Evolutionary conservation across 1,140 invertebrate genomes (phyloP).

Genomic region (Monomorium pharaonis): DNA sequence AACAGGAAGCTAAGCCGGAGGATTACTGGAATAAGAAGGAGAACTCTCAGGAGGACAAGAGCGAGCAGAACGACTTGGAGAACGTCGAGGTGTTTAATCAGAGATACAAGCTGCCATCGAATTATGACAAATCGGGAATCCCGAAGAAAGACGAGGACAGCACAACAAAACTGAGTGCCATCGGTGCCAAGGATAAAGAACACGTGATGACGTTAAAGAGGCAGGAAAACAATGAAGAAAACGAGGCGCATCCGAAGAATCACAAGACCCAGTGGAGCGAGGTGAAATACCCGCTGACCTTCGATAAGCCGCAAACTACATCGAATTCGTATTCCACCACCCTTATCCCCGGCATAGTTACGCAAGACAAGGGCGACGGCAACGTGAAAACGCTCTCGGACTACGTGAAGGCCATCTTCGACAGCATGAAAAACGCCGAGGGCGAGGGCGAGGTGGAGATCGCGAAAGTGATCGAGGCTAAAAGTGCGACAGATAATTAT

Average conservation of each 20-base stretch:
- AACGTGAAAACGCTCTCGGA: constrained; percentile 77
- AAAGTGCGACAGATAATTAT: constrained; percentile 22
- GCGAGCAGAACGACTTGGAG: neutral
- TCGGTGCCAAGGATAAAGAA: neutral
- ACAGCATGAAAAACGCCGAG: constrained; percentile 79
- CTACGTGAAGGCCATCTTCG: constrained; percentile 83
- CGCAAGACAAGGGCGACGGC: constrained; percentile 57
- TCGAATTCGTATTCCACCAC: constrained; percentile 43
- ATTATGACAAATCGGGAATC: neutral
- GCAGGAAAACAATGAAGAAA: constrained; percentile 32
- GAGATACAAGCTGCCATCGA: constrained; percentile 16
- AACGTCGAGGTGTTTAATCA: neutral
- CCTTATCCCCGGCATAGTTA: constrained; percentile 30
- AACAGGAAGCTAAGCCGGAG: neutral
- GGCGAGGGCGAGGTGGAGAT: constrained; percentile 70
- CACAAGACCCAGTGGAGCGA: constrained; percentile 81
- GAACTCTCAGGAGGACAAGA: constrained; percentile 19
- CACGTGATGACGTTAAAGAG: neutral
- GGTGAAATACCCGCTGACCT: constrained; percentile 73
- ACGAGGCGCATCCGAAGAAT: constrained; percentile 78
- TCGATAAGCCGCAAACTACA: constrained; percentile 72
- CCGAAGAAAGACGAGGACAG: neutral
- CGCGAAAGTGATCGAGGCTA: neutral
- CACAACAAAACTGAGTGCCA: neutral
- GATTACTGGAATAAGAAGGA: neutral